Conservation (phyloP, 2,113 vertebrate genomes). For the Lophura nycthemera region DNA sequence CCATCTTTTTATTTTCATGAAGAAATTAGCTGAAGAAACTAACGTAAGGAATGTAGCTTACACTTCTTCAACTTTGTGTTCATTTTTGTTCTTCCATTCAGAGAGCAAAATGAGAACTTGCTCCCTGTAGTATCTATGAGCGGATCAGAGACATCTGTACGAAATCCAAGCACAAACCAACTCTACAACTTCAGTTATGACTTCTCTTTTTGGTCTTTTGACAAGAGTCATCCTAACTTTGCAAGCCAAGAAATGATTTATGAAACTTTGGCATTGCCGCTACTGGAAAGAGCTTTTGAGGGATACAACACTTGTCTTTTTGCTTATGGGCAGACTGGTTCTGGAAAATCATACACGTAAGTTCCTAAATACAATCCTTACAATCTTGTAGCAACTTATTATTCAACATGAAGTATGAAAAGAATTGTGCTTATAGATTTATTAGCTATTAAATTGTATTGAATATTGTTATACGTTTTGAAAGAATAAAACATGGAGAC, state of each 20-base stretch:
- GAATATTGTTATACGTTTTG: not conserved
- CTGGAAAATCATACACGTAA: slow-evolving; percentile 98
- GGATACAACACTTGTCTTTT: slow-evolving; percentile 96
- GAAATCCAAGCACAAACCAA: slow-evolving; percentile 85
- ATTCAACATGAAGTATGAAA: not conserved
- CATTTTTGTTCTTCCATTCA: slow-evolving; percentile 26
- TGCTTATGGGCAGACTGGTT: slow-evolving; percentile 96
- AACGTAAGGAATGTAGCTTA: not conserved
- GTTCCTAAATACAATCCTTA: slow-evolving; percentile 16
- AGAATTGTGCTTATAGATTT: not conserved
- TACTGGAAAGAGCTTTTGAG: slow-evolving; percentile 90
- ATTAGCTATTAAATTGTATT: not conserved
- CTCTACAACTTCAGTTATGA: slow-evolving; percentile 87
- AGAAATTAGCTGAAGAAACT: not conserved
- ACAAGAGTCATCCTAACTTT: slow-evolving; percentile 79
- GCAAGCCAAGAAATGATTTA: slow-evolving; percentile 87
- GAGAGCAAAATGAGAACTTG: slow-evolving; percentile 85
- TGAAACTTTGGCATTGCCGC: slow-evolving; percentile 83
- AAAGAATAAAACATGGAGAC: not conserved
- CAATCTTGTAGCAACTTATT: not conserved
- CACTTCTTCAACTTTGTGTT: not conserved
- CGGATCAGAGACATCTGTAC: slow-evolving; percentile 84
- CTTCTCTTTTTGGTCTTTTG: slow-evolving; percentile 91
- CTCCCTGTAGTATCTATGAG: slow-evolving; percentile 85
- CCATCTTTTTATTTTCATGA: not conserved